A percentile compares a stretch with the other conserved stretches of the same genome.
Conservation (phyloP, 2,888 invertebrate species). For the Parapristionchus giblindavisi region DNA sequence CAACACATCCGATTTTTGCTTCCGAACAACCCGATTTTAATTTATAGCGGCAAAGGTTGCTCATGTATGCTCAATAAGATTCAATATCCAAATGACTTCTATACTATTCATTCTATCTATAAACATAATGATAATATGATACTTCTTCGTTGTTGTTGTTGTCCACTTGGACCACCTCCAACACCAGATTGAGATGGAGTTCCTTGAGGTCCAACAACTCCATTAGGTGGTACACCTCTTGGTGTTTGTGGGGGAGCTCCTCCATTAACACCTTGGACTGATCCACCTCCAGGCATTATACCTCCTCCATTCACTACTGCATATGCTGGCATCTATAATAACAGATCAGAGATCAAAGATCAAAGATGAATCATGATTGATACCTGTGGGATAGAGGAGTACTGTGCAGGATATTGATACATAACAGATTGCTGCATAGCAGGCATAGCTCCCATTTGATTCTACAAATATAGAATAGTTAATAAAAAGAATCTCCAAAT, state of each 20-base stretch:
- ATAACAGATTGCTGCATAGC: background rate
- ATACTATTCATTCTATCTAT: too few relatives aligned
- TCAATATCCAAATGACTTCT: too few relatives aligned
- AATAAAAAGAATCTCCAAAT: too few relatives aligned
- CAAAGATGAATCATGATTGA: background rate
- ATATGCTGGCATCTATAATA: background rate
- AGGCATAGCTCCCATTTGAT: conserved; percentile 7
- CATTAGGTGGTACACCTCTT: background rate
- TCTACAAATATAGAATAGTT: background rate
- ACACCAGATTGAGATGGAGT: too few relatives aligned
- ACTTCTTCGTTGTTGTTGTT: too few relatives aligned
- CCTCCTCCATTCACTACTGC: conserved; percentile 25
- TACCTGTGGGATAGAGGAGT: conserved; percentile 20
- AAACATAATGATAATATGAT: too few relatives aligned
- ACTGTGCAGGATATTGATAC: background rate
- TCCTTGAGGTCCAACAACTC: too few relatives aligned
- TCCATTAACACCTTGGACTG: conserved; percentile 8
- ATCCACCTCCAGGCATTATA: conserved; percentile 3
- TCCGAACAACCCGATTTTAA: too few relatives aligned
- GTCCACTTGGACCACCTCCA: too few relatives aligned
- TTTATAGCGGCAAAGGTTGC: too few relatives aligned
- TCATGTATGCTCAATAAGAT: too few relatives aligned
- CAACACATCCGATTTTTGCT: background rate
- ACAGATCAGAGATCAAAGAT: background rate
- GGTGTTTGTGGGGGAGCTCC: background rate